A percentile compares a stretch with the other conserved stretches of the same genome.
Evolutionary conservation across 2,797 vertebrate species (phyloP).

Genomic region (Danio kyathit): DNA sequence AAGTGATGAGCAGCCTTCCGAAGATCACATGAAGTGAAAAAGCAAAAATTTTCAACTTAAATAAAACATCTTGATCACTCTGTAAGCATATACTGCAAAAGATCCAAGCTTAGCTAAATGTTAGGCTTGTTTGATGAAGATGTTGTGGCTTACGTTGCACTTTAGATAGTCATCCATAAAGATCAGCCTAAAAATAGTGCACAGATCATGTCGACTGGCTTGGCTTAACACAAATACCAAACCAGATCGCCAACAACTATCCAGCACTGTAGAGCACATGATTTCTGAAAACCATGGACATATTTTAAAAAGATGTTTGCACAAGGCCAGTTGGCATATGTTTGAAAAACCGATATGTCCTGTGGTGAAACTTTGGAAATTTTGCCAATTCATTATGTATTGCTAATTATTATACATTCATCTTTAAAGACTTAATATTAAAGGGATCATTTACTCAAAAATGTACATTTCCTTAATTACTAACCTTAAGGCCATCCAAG

Average conservation of each 20-base stretch:
- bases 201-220: constrained; percentile 43
- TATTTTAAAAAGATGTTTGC: constrained; percentile 5
- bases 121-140: constrained; percentile 17
- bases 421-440: neutral
- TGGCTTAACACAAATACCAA: constrained; percentile 59
- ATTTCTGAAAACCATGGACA: constrained; percentile 49
- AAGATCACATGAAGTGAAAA: neutral
- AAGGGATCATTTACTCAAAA: no score
- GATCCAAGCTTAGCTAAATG: neutral
- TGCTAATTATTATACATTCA: neutral
- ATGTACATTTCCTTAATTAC: no score
- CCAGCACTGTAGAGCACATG: constrained; percentile 39
- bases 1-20: neutral
- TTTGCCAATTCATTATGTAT: neutral
- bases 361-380: neutral
- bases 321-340: neutral
- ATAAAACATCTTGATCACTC: neutral
- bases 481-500: no score
- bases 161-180: constrained; percentile 47
- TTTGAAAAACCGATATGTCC: neutral
- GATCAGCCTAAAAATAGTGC: constrained; percentile 59
- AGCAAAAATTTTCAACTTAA: neutral
- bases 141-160: constrained; percentile 11
- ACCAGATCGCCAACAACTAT: constrained; percentile 39
- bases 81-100: neutral